Base-by-base conservation (phyloP, 2,888 invertebrate species). In the Candidula unifasciata region DNA sequence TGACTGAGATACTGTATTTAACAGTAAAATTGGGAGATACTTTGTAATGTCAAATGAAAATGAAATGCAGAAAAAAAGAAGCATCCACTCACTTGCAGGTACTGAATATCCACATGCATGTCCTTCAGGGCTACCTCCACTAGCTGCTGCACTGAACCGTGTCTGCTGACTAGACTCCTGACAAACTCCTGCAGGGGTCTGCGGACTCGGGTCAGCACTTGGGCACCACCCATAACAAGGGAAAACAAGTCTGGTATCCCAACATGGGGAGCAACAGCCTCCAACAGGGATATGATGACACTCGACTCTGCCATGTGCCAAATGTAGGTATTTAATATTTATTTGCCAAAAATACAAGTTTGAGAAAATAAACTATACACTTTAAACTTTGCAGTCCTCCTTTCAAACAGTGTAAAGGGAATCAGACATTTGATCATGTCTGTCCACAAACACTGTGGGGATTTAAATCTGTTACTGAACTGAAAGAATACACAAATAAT, bases 191-290 rank as follows among this genome's bases (percentile, higher is more conserved):
- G 54, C 21, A 84, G 76, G 8, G 80, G 80, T 27, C 27, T 27
- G 33, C 76, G 5, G 10, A 84, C 44, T 21, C 52, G 76, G 3
- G 66, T 60, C 16, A 84, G 33, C 8, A 81, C 84, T 24, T 60
- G 84, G 13, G 77, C 30, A 76, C 80, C 68, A 16, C 84, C 84
- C 60, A 57, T 80, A 35, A 84, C 76, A 13, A 84, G 80, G 24
- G 80, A 80, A 35, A 84, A 68, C n/a, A 80, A 27, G 27, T 84
- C 84, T 13, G 80, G n/a, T 0, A 84, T 35, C 5, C 80, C 52
- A 30, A 84, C 54, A 66, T 80, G 80, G 21, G 84, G 76, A 3
- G 80, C 80, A 18, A 84, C 52, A 60, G 80, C 66, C 27, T 84
- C 84, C 21, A 84, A 21, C 16, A 80, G 68, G 8, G 73, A 52